Percentiles rank a stretch among this genome's conserved stretches.
Conservation (phyloP, 2,113 vertebrate genomes). For the Tetraodon nigroviridis region DNA sequence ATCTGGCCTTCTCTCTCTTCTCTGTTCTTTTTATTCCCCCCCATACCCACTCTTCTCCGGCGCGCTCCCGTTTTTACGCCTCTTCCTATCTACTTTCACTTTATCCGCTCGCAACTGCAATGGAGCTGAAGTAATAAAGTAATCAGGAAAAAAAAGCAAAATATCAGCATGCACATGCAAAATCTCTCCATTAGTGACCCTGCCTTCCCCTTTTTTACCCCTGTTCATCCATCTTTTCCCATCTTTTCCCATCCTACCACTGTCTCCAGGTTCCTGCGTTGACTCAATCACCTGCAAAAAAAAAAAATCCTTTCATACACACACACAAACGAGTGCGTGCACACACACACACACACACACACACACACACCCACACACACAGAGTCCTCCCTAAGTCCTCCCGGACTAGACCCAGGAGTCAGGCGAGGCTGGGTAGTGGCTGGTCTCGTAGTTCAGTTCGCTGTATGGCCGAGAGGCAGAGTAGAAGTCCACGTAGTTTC, state of each 20-base stretch:
- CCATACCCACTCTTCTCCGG: neutral
- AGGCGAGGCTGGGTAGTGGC: slow-evolving; percentile 98
- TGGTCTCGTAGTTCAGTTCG: slow-evolving; percentile 99
- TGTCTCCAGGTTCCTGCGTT: slow-evolving; percentile 24
- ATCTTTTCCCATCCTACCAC: slow-evolving; percentile 13
- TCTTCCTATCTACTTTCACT: slow-evolving; percentile 31
- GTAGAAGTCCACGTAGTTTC: slow-evolving; percentile 99
- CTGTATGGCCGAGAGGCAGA: slow-evolving; percentile 98
- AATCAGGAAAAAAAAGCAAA: slow-evolving; percentile 33
- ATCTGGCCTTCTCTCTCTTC: slow-evolving; percentile 11
- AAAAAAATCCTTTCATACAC: slow-evolving; percentile 57
- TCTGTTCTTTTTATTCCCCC: slow-evolving; percentile 20
- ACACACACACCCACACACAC: slow-evolving; percentile 33
- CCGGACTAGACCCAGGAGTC: slow-evolving; percentile 95
- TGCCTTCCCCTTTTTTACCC: slow-evolving; percentile 26
- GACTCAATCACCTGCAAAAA: slow-evolving; percentile 56
- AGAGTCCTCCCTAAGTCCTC: neutral
- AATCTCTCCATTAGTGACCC: slow-evolving; percentile 45
- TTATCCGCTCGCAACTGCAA: slow-evolving; percentile 42
- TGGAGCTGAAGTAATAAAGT: slow-evolving; percentile 58
- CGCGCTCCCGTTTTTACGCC: neutral
- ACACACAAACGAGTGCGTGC: slow-evolving; percentile 31
- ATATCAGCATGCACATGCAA: slow-evolving; percentile 72
- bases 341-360: slow-evolving; percentile 28
- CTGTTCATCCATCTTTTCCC: slow-evolving; percentile 14